Base-by-base conservation (phyloP, 2,888 invertebrate genomes). In the Eristalis tenax region DNA sequence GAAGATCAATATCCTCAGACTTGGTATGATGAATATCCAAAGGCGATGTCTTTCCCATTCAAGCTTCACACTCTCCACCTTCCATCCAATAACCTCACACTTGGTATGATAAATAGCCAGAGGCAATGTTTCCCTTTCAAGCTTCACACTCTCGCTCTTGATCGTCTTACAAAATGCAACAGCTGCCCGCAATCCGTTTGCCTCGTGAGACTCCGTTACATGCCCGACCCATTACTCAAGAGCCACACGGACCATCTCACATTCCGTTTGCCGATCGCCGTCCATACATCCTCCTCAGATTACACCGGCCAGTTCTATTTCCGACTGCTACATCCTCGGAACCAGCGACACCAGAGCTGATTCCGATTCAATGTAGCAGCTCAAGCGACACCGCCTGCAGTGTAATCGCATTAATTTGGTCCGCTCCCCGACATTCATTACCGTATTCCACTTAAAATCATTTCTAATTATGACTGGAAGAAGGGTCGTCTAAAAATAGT, bases 361-460 rank as follows among this genome's bases (percentile, higher is more conserved):
- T 63, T 63, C 35, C 28, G 32, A 38, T 38, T 65, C 22, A 65
- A 35, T 59, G 40, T 22, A 35, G 22, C 65, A 26, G 10, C 64
- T 64, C 74, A 23, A 64, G 18, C 50, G 74, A 74, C 74, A 64
- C 35, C 35, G 64, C 23, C 66, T 40, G 35, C 26, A 40, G 32
- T 15, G 61, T 71, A 63, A 76, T 32, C 18, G n/a, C 75, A 85
- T 73, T 73, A 43, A 81, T 81, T 82, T 57, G 13, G 11, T 63
- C 22, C 18, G 32, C 68, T 69, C 68, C 77, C 76, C 76, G 50
- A 77, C 64, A 28, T 77, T 40, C 66, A 73, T 81, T 85, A 71
- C 84, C 81, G 26, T 63, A 63, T 69, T 63, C 73, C 77, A 77
- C 82, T 82, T 77, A 69, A 85, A 82, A 73, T 85, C 77, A 73